Evolutionary conservation across 2,113 vertebrate genomes (phyloP), one percentile per base, ranked within the genome.

Genomic region (Trogon surrucura): DNA sequence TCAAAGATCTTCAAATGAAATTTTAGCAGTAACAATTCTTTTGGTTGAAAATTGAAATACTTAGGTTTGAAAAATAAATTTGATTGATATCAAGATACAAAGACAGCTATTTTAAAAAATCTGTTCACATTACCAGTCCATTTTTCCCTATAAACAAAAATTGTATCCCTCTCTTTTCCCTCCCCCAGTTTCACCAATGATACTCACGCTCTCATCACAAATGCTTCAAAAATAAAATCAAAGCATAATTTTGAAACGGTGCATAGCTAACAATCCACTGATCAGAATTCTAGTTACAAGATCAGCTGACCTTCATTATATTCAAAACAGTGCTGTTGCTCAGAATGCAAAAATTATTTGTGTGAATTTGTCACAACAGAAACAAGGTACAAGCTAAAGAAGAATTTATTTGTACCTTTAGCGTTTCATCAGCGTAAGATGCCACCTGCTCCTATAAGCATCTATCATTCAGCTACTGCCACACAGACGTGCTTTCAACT

Each of bases 51-150:
- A 69, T 0, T n/a, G 6, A 85, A 58, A 36, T 25, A 48, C 3
- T 41, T 45, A 4, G 3, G 26, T 48, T 56, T 88, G 61, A 91
- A 85, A 91, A 85, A 73, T 54, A 80, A 62, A 66, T 54, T 36
- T 45, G 9, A 74, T 25, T 70, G 22, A 19, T 32, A 32, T 21
- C 29, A 72, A 77, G 57, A 32, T 62, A 58, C 44, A 29, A 23
- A 73, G 4, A 16, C 10, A 34, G 17, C 6, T 29, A 2, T 41
- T 50, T 45, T 12, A 0, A 6, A 51, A 44, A 79, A 30, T 18
- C 72, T 11, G 65, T 84, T 60, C 12, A 11, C 48, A 51, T 11
- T 67, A 16, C 15, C 62, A 41, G 25, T 10, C 60, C 6, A 1
- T 41, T 73, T 82, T 66, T 17, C 44, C 80, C 8, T 19, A 66